Evolutionary conservation across 2,888 invertebrate genomes (phyloP).

Genomic region (Brenthis ino): DNA sequence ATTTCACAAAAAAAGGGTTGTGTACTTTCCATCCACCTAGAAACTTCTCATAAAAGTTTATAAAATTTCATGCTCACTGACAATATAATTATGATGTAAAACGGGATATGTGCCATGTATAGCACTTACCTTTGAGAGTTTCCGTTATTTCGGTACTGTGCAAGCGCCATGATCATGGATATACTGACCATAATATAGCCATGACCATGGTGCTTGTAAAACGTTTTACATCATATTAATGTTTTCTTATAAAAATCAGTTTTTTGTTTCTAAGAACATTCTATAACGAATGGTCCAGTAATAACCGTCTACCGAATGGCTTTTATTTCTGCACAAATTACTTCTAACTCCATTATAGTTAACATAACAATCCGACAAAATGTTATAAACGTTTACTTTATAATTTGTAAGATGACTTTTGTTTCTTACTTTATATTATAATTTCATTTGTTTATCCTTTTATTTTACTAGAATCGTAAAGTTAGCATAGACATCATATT

Average conservation of each 20-base stretch:
- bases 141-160: too few relatives aligned
- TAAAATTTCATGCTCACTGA: too few relatives aligned
- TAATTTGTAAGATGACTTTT: background rate
- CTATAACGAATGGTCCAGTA: background rate
- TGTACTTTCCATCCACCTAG: too few relatives aligned
- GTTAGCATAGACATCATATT: too few relatives aligned
- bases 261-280: background rate
- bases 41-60: too few relatives aligned
- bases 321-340: conserved; percentile 19
- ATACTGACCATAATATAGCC: too few relatives aligned
- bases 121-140: too few relatives aligned
- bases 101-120: too few relatives aligned
- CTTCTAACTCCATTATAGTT: conserved; percentile 10
- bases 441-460: background rate
- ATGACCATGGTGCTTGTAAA: too few relatives aligned
- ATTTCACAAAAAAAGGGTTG: too few relatives aligned
- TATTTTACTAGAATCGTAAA: background rate
- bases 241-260: background rate
- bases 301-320: background rate
- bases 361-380: conserved; percentile 16
- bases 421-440: conserved; percentile 11
- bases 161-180: too few relatives aligned
- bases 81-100: too few relatives aligned
- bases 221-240: background rate
- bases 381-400: conserved; percentile 4